Base-by-base conservation (phyloP, 2,113 vertebrate genomes). In the Poecile atricapillus region DNA sequence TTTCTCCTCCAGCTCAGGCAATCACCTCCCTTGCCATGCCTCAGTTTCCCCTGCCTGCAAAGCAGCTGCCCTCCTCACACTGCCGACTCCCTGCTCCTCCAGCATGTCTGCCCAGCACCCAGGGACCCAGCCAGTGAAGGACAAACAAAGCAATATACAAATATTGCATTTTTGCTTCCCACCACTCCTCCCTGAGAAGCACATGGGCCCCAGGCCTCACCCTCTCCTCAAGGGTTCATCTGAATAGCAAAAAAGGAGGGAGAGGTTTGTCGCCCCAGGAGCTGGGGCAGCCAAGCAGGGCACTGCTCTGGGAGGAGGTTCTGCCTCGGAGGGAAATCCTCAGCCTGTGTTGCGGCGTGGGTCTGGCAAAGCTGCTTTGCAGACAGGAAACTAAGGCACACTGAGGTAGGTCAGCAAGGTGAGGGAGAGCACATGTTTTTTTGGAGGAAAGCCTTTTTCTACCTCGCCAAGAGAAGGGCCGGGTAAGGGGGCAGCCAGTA, bases 201-300 rank as follows among this genome's bases (percentile, higher is more conserved):
- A 41, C 4, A 5, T 2, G 4, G 52, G 83, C 75, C 82, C 60
- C 49, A 35, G 71, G 84, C 89, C 89, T 94, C 93, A 79, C 91
- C 94, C 91, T 89, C 62, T 87, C 87, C 94, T 58, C 15, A 87
- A 87, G 95, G 90, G 76, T 60, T 96, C 86, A 88, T 94, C 86
- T 96, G 73, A 97, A 93, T 92, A 81, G 80, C 83, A 92, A 95
- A 94, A n/a, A 93, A 71, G 47, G 46, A 94, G 94, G 95, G 95
- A 96, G 96, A 94, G 73, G 93, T 90, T 93, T 86, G 56, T 92
- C 0, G 1, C 83, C 68, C 56, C 12, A 0, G 87, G 84, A 89
- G 60, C 69, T 41, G 1, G 7, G 68, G 41, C 50, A 86, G 68
- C 15, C 12, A 1, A 84, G 76, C 80, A 89, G 77, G 95, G 77